phyloP scores from a whole-genome alignment of 2,113 vertebrate species.

The Sisor rabdophorus region DNA sequence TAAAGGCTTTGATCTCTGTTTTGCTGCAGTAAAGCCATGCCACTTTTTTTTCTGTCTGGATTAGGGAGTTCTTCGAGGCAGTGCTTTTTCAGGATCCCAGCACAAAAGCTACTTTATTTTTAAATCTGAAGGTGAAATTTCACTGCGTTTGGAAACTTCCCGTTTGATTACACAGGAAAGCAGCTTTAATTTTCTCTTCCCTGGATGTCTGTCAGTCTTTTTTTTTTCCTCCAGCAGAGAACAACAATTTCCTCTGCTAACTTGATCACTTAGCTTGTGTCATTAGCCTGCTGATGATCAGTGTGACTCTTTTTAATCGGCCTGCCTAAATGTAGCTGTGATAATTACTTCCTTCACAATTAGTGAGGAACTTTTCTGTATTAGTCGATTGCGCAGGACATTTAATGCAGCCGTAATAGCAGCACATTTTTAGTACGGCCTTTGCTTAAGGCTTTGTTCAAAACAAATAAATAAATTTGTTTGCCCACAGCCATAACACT shows the following conservation, averaged over 20 bases:
- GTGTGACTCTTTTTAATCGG: constrained; percentile 33
- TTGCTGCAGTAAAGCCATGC: background rate
- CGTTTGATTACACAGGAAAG: background rate
- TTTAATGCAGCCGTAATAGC: constrained; percentile 9
- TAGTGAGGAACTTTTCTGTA: background rate
- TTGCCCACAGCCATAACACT: background rate
- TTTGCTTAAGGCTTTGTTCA: constrained; percentile 1
- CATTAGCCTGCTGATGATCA: constrained; percentile 41
- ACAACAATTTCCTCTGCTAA: constrained; percentile 18
- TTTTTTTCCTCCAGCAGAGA: background rate
- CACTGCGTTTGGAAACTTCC: background rate
- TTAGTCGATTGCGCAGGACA: constrained; percentile 4
- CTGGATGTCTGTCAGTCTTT: too few species aligned
- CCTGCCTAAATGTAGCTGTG: constrained; percentile 32
- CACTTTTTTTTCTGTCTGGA: background rate
- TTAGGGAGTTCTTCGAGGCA: constrained; percentile 22
- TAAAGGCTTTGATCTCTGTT: background rate
- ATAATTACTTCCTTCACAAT: constrained; percentile 35
- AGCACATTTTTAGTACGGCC: background rate
- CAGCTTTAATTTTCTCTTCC: too few species aligned
- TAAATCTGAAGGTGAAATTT: background rate
- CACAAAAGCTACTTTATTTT: constrained; percentile 29
- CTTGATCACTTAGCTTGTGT: constrained; percentile 38
- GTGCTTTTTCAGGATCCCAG: constrained; percentile 12
- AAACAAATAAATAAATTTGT: background rate